Evolutionary conservation across 1,140 invertebrate species (phyloP).

Genomic region (silkworm (Bombyx mori)): DNA sequence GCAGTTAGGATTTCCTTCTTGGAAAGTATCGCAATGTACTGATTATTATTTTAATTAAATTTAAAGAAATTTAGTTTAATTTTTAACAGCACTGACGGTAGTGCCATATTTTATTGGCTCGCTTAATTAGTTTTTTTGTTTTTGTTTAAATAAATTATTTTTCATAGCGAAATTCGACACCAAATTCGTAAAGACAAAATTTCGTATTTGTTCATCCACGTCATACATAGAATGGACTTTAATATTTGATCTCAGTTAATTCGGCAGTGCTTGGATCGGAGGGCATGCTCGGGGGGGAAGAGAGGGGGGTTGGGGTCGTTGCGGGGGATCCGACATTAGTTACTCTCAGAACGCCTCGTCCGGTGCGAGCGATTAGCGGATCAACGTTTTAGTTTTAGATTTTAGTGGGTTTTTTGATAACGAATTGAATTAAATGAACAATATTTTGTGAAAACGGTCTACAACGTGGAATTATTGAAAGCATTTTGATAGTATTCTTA

Average conservation of each 20-base stretch:
- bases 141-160: constrained; percentile 44
- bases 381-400: too few species aligned
- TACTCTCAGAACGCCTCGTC: neutral
- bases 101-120: constrained; percentile 69
- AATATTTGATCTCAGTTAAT: constrained; percentile 55
- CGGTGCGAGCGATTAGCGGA: neutral
- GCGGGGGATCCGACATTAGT: neutral
- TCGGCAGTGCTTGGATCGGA: constrained; percentile 26
- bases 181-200: constrained; percentile 58
- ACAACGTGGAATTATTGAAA: too few species aligned
- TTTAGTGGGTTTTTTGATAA: too few species aligned
- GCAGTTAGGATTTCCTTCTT: constrained; percentile 9
- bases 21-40: constrained; percentile 61
- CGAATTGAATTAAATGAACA: neutral
- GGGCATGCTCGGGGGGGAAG: constrained; percentile 4
- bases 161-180: constrained; percentile 65
- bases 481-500: too few species aligned
- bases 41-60: constrained; percentile 58
- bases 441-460: too few species aligned
- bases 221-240: constrained; percentile 42
- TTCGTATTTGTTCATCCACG: constrained; percentile 23
- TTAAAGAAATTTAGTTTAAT: constrained; percentile 51
- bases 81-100: constrained; percentile 61
- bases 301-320: neutral
- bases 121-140: constrained; percentile 18